phyloP scores from a whole-genome alignment of 2,113 vertebrate species.

The Nothocercus julius region DNA sequence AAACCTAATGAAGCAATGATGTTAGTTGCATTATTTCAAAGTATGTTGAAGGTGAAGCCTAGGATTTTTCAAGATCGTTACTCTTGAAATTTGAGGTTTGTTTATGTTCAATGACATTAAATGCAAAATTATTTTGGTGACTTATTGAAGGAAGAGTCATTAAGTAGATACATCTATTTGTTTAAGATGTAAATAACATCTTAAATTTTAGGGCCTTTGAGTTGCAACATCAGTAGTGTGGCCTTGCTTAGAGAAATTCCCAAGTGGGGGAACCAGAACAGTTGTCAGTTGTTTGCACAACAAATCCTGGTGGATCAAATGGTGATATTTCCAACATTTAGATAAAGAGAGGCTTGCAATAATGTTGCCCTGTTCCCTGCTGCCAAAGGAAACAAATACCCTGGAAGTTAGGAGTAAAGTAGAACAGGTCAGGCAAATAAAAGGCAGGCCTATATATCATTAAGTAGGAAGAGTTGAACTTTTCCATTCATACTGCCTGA shows the following conservation, averaged over 20 bases:
- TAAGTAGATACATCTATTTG: no score
- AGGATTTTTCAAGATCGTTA: not conserved
- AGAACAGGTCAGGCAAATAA: not conserved
- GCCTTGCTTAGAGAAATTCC: not conserved
- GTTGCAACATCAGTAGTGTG: not conserved
- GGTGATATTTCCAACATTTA: slow-evolving; percentile 42
- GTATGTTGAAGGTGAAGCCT: not conserved
- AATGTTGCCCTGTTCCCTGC: not conserved
- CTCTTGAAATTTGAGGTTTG: not conserved
- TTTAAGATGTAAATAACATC: slow-evolving; percentile 12
- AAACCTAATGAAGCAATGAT: not conserved
- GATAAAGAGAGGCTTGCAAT: not conserved
- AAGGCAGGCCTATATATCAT: not conserved
- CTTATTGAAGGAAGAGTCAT: not conserved
- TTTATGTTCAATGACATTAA: not conserved
- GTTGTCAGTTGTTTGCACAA: slow-evolving; percentile 67
- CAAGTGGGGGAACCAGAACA: slow-evolving; percentile 53
- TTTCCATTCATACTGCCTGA: not conserved
- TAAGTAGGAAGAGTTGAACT: not conserved
- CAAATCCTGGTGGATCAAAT: slow-evolving; percentile 62
- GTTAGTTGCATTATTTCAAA: not conserved
- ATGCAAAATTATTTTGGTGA: not conserved
- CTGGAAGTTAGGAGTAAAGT: not conserved
- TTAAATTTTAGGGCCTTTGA: not conserved
- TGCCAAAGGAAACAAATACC: slow-evolving; percentile 50